These are phyloP conservation scores for Coendou prehensilis DNA, from an alignment of 2,797 vertebrate genomes.

Conservation along the genomic window DNA sequence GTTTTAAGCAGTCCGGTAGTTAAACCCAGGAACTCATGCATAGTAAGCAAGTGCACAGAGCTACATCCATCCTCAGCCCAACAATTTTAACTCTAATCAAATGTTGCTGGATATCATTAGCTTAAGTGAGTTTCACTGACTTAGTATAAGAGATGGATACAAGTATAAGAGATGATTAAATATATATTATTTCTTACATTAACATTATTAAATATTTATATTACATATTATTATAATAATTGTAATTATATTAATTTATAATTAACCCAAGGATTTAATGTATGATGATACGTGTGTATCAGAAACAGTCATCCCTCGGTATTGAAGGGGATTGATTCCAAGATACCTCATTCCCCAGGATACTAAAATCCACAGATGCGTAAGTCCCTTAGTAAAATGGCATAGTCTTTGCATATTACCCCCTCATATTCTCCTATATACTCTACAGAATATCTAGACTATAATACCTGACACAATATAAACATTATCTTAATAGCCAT, in stretches of 20 bases:
- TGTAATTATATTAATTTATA: constrained; percentile 29
- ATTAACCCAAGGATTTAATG: background rate
- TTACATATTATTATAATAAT: constrained; percentile 40
- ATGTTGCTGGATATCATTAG: background rate
- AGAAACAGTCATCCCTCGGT: background rate
- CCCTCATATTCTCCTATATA: background rate
- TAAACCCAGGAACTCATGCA: background rate
- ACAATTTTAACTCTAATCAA: constrained; percentile 21
- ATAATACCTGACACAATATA: background rate
- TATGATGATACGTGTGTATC: background rate
- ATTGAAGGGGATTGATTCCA: background rate
- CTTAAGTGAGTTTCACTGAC: background rate
- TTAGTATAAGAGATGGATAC: background rate
- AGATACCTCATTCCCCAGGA: background rate
- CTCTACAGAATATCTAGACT: background rate
- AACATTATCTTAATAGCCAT: background rate
- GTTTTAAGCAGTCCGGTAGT: background rate
- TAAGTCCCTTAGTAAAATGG: background rate
- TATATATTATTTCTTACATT: constrained; percentile 21
- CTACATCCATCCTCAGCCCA: background rate
- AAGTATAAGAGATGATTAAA: background rate
- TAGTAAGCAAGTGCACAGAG: no score
- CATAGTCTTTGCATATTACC: background rate
- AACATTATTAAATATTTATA: constrained; percentile 34
- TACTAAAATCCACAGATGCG: background rate